A percentile compares a stretch with the other conserved stretches of the same genome.
Evolutionary conservation across 2,797 vertebrate species (phyloP).

Genomic region (Telmatherina bonti): DNA sequence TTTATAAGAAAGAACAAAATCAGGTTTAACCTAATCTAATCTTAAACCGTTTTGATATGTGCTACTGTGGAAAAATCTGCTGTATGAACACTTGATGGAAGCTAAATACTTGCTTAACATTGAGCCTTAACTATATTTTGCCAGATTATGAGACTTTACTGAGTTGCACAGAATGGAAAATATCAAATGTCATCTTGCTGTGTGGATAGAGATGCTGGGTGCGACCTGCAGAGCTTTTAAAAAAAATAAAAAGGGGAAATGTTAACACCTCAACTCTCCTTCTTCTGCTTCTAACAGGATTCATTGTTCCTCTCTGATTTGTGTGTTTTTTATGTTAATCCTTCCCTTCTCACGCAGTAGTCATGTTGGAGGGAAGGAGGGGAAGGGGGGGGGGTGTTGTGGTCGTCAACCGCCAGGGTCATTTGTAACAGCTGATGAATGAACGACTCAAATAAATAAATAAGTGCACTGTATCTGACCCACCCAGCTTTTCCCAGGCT

Average conservation of each 20-base stretch:
- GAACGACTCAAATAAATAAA: conserved; percentile 84
- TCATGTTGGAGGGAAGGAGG: conserved; percentile 60
- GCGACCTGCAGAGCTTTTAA: conserved; percentile 19
- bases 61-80: neutral
- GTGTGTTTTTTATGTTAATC: conserved; percentile 82
- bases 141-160: neutral
- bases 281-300: conserved; percentile 62
- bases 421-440: conserved; percentile 84
- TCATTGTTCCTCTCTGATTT: conserved; percentile 78
- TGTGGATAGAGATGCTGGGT: conserved; percentile 32
- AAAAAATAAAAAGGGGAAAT: conserved; percentile 17
- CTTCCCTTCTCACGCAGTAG: conserved; percentile 62
- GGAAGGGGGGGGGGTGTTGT: conserved; percentile 56
- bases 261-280: conserved; percentile 55
- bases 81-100: neutral
- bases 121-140: neutral
- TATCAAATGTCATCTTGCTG: conserved; percentile 11
- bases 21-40: neutral
- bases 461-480: conserved; percentile 78
- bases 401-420: conserved; percentile 76
- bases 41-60: no score
- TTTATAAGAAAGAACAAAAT: neutral
- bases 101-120: neutral
- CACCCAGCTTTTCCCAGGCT: conserved; percentile 75
- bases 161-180: neutral